Percentiles rank a stretch among this genome's conserved stretches.
Conservation (phyloP, 1,140 invertebrate species). For the Brachystomella parvula region DNA sequence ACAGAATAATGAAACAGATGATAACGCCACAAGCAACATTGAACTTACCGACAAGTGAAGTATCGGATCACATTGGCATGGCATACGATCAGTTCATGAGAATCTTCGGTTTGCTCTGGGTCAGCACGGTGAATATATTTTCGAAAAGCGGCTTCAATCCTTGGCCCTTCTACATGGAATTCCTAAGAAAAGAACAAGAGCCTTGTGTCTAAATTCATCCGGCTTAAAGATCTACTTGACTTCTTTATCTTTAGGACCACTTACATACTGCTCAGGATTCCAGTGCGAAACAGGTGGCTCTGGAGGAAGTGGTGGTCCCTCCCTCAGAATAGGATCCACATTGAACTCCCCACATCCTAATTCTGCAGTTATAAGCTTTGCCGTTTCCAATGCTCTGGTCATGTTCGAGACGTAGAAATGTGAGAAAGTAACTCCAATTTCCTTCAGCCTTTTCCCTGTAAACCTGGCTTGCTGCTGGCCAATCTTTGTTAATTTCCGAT, state of each 20-base stretch:
- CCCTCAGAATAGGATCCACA: conserved; percentile 63
- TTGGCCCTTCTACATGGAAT: conserved; percentile 87
- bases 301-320: conserved; percentile 75
- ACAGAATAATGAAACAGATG: conserved; percentile 1
- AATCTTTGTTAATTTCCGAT: conserved; percentile 20
- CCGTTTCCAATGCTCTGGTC: conserved; percentile 85
- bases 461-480: conserved; percentile 62
- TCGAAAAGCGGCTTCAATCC: conserved; percentile 94
- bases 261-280: conserved; percentile 71
- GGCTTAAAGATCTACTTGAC: not conserved
- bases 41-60: conserved; percentile 81
- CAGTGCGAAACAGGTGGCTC: conserved; percentile 78
- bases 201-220: not conserved
- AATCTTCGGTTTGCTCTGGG: conserved; percentile 68
- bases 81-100: conserved; percentile 87
- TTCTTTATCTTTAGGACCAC: conserved; percentile 23
- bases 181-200: conserved; percentile 52
- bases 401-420: conserved; percentile 80
- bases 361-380: conserved; percentile 65
- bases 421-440: conserved; percentile 68
- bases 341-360: conserved; percentile 7
- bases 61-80: conserved; percentile 98
- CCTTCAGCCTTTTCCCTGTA: conserved; percentile 67
- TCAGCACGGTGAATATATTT: conserved; percentile 86
- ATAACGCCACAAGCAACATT: not conserved